Base-by-base conservation (phyloP, 2,113 vertebrate species). In the Brachyhypopomus occidentalis region DNA sequence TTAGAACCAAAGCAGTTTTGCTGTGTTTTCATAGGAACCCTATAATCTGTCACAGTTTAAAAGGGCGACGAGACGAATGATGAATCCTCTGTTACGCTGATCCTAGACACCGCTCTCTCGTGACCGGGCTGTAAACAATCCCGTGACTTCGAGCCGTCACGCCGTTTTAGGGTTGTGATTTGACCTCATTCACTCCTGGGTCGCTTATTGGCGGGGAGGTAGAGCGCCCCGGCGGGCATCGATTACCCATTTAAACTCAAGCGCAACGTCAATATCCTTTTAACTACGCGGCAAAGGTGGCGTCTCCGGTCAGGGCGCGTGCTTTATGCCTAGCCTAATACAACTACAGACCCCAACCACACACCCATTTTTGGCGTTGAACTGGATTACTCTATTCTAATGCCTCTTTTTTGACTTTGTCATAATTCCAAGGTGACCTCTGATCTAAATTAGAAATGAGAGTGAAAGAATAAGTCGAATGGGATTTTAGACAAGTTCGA, bases 401-500 rank as follows among this genome's bases (percentile, higher is more conserved):
- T 4, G 22, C 8, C 12, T 63, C 60, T 14, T 66, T 38, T 67
- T 67, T n/a, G 64, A n/a, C 64, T 67, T 67, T 67, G 36, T 67
- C 36, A 67, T 19, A 67, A 36, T 67, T 67, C 30, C 64, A 67
- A 67, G 17, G 64, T 67, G 64, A 67, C 30, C 64, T 67, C 30
- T 2, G 64, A 67, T 30, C 30, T 36, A 38, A 70, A 70, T 41
- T 22, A 30, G 27, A 19, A 25, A 4, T 20, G 64, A 20, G 7
- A 5, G 20, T 12, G 7, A 67, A 4, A 1, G 30, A 52, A 52
- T 52, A 52, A 48, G 9, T 52, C 45, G 45, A 52, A 11, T 52
- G 45, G 45, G 45, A 52, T 52, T 52, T 30, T 52, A 52, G 45
- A 41, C 41, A 41, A 41, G 41, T 41, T 41, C 41, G 41, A 41